phyloP scores from a whole-genome alignment of 2,797 vertebrate species.

The Labroides dimidiatus region DNA sequence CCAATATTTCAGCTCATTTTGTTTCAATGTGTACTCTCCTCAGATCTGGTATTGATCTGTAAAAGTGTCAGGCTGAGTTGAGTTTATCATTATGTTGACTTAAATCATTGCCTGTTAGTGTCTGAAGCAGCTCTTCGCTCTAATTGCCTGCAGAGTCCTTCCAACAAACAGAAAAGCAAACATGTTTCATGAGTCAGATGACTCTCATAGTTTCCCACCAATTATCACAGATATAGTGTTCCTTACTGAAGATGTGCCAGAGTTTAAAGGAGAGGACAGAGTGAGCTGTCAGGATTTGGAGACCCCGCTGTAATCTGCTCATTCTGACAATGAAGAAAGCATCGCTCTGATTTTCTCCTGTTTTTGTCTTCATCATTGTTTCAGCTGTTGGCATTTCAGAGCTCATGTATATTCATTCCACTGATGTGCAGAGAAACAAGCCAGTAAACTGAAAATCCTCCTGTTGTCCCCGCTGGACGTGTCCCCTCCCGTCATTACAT shows the following conservation, averaged over 20 bases:
- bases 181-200: conserved; percentile 57
- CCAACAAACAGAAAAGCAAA: conserved; percentile 38
- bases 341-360: conserved; percentile 39
- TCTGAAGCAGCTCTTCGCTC: conserved; percentile 41
- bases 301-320: conserved; percentile 34
- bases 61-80: conserved; percentile 38
- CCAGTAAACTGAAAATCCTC: conserved; percentile 14
- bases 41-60: conserved; percentile 60
- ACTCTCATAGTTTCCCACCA: conserved; percentile 49
- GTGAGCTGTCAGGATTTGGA: conserved; percentile 40
- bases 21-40: conserved; percentile 11
- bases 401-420: conserved; percentile 33
- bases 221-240: conserved; percentile 42
- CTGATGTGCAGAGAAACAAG: conserved; percentile 22
- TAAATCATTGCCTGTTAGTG: conserved; percentile 58
- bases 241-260: conserved; percentile 34
- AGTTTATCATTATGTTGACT: conserved; percentile 73
- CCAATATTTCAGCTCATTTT: conserved; percentile 13
- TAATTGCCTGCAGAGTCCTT: conserved; percentile 5
- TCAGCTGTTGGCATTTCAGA: conserved; percentile 43
- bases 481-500: conserved; percentile 3
- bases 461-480: not conserved
- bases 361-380: conserved; percentile 34
- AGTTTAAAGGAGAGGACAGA: conserved; percentile 44
- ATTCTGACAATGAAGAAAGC: conserved; percentile 70